A percentile compares a stretch with the other conserved stretches of the same genome.
phyloP scores from a whole-genome alignment of 2,888 invertebrate genomes.

The Tenthredo scrophulariae region DNA sequence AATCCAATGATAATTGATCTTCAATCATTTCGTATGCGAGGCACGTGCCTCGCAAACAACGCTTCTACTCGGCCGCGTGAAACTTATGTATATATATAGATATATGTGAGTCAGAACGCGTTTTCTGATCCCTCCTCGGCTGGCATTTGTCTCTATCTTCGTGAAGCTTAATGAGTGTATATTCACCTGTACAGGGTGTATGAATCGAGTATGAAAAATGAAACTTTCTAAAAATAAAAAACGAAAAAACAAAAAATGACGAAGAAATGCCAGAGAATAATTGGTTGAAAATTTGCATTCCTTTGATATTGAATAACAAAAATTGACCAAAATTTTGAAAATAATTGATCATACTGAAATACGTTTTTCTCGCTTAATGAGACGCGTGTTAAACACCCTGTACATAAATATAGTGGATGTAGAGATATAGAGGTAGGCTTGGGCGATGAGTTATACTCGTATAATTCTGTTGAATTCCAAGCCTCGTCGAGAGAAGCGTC shows the following conservation, averaged over 20 bases:
- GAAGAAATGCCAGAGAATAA: background rate
- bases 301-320: background rate
- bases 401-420: background rate
- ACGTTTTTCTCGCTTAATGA: background rate
- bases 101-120: constrained; percentile 8
- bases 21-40: constrained; percentile 9
- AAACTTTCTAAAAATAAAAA: background rate
- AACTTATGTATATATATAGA: background rate
- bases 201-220: background rate
- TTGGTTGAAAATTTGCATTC: background rate
- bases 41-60: constrained; percentile 29
- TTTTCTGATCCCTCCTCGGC: constrained; percentile 6
- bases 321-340: background rate
- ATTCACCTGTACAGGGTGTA: background rate
- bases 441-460: constrained; percentile 21
- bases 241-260: no score
- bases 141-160: background rate
- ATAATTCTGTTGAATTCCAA: constrained; percentile 13
- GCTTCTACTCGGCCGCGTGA: constrained; percentile 32
- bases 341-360: background rate
- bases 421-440: background rate
- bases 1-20: constrained; percentile 22
- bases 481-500: background rate
- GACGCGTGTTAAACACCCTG: background rate
- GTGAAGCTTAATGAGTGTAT: constrained; percentile 1